Base-by-base conservation (phyloP, 2,113 vertebrate genomes). In the Panthera leo region DNA sequence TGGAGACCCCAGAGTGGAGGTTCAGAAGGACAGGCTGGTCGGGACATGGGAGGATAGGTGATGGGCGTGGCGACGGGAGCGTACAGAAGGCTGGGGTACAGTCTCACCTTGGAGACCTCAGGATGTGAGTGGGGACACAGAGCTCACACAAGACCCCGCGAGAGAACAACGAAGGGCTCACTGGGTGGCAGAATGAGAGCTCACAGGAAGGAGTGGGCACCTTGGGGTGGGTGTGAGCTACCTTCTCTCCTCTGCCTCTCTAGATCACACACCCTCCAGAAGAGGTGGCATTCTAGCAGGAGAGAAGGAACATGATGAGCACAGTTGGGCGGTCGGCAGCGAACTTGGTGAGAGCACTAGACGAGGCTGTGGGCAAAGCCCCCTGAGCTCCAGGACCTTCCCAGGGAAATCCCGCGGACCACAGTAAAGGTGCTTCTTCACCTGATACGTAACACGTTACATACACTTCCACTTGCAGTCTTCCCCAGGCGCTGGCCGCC, bases 381-480 rank as follows among this genome's bases (percentile, higher is more conserved):
- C 0, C 2, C 34, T 0, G 8, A 84, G 14, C 39, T 70, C 75
- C 3, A 0, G 18, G 42, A 4, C 55, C 92, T 82, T 48, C 36
- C 73, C 45, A 48, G 61, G 71, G 31, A 55, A 61, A 12, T 13
- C 23, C 29, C 15, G 67, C 31, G 0, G 12, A 18, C 15, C 36
- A 18, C 29, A 14, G 73, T 2, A 14, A 36, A 39, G 16, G 19
- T 4, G 0, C 5, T 8, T 8, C 48, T 68, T 45, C 42, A 5
- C 65, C 61, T 1, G 27, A 45, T 18, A 45, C 15, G 7, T 2
- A 10, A 3, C 48, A 4, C 1, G 0, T 27, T 25, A 36, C 65
- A 29, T 10, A 27, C 7, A 39, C 39, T 51, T 48, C 53, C 45
- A 21, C 65, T n/a, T 11, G 14, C 14, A 3, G 51, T 45, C 73